These are phyloP conservation scores for Tangara arthus DNA, from an alignment of 2,797 vertebrate species.

Conservation along the genomic window DNA sequence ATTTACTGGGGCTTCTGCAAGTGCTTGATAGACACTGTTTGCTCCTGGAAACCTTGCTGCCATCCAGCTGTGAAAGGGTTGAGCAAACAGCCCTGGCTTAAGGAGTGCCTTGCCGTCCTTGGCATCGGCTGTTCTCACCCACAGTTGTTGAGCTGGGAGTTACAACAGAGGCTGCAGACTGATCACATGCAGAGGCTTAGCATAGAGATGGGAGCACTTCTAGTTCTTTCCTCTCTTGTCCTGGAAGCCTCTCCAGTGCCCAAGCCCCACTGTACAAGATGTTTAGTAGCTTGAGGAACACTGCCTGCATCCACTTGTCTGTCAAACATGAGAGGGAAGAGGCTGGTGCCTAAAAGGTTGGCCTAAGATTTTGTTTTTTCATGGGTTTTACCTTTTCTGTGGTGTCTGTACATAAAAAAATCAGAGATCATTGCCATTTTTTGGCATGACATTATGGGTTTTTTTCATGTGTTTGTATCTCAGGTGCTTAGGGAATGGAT, in stretches of 20 bases:
- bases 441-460: neutral
- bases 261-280: neutral
- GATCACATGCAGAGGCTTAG: neutral
- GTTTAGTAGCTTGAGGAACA: neutral
- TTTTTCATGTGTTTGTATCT: neutral
- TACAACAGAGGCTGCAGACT: neutral
- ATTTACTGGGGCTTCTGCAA: neutral
- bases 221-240: neutral
- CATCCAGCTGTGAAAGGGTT: neutral
- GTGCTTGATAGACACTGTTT: neutral
- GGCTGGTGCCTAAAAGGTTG: neutral
- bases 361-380: neutral
- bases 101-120: rapidly evolving
- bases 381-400: neutral
- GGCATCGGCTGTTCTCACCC: rapidly evolving
- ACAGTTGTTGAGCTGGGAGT: neutral
- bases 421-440: neutral
- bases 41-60: neutral
- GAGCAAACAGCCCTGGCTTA: neutral
- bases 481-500: neutral
- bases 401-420: neutral
- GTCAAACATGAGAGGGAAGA: neutral
- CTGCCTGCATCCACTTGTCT: neutral
- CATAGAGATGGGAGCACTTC: neutral
- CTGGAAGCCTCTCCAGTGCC: neutral